These are phyloP conservation scores for Ametastegia equiseti DNA, from an alignment of 2,888 invertebrate species.

Conservation along the genomic window DNA sequence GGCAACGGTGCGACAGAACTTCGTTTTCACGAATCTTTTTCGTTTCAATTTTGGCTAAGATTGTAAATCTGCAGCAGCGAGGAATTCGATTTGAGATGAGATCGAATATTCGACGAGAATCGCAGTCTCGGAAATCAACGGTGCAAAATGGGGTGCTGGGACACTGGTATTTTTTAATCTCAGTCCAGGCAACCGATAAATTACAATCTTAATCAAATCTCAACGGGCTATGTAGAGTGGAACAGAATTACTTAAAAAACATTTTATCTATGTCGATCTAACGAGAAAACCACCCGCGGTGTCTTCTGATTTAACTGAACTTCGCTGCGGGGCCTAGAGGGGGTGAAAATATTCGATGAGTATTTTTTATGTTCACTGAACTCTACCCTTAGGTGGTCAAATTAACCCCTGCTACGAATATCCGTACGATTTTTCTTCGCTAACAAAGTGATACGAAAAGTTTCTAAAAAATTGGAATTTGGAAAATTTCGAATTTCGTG, in stretches of 20 bases:
- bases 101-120: not conserved
- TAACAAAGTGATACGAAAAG: no score
- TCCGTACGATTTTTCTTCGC: no score
- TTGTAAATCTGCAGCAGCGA: not conserved
- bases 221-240: not conserved
- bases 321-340: no score
- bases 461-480: no score
- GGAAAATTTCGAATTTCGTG: no score
- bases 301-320: no score
- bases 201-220: slow-evolving; percentile 43
- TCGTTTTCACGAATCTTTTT: not conserved
- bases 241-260: not conserved
- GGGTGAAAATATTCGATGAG: no score
- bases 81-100: slow-evolving; percentile 21
- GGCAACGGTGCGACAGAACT: not conserved
- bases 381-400: no score
- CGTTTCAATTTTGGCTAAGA: not conserved
- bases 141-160: not conserved
- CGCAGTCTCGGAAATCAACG: not conserved
- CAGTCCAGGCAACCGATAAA: slow-evolving; percentile 35
- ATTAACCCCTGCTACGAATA: no score
- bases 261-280: not conserved
- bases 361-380: no score
- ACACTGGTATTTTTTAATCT: slow-evolving; percentile 44
- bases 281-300: not conserved